Base-by-base conservation (phyloP, 2,888 invertebrate species). In the Unio delphinus region DNA sequence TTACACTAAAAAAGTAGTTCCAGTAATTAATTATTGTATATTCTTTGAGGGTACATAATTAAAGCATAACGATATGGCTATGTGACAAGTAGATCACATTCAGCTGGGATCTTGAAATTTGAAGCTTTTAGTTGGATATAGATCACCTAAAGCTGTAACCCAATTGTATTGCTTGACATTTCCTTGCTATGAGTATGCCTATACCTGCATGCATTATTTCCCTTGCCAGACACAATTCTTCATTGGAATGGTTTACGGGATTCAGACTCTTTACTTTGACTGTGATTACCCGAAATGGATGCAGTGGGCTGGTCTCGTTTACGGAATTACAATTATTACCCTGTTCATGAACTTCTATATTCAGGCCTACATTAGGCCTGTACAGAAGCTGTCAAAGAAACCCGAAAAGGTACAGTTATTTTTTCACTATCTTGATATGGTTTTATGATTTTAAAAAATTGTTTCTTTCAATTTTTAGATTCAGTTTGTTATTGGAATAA, bases 281-380 rank as follows among this genome's bases (percentile, higher is more conserved):
- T 88, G 88, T 73, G 81, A 82, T 55, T 88, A 81, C 74, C 88
- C 88, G 58, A 70, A 77, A 55, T 87, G 86, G 84, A 88, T 88
- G 86, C 80, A 83, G 72, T 85, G 80, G 75, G 78, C 82, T 4
- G 86, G 83, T 18, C 75, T 88, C 3, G 94, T 95, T 92, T 97
- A 97, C 90, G 97, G 96, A 2, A 94, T 96, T 79, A 95, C 97
- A 93, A 97, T 97, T 93, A 95, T 96, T 93, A 95, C 96, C 93
- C 93, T 97, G 64, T 97, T 97, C 93, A 94, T 94, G 89, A 95
- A 97, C 90, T 97, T 97, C 92, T 97, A 97, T 93, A 94, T 95
- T 89, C 94, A 94, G 89, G 95, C 95, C 56, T 97, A 97, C 91
- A 80, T 86, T 72, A 83, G 84, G 79, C 80, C 81, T 64, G 72